Conservation (phyloP, 1,140 invertebrate species). For the Artemia franciscana region DNA sequence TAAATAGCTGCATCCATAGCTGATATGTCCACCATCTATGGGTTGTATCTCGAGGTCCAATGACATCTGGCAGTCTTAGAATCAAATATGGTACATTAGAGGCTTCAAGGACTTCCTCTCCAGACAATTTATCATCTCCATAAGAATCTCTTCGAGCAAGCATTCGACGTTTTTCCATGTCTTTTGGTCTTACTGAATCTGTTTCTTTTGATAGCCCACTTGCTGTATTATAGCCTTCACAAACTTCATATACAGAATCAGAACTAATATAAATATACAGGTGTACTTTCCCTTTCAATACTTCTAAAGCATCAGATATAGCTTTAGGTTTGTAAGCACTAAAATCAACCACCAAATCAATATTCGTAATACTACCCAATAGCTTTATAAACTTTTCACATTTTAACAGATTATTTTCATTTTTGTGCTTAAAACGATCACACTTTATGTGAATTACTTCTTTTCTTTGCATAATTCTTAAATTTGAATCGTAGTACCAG, state of each 20-base stretch:
- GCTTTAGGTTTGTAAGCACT: slow-evolving; percentile 22
- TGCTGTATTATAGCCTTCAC: slow-evolving; percentile 11
- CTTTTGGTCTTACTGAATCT: slow-evolving; percentile 20
- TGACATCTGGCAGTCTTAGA: slow-evolving; percentile 25
- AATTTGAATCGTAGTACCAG: slow-evolving; percentile 24
- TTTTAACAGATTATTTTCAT: slow-evolving; percentile 2
- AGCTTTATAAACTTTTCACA: slow-evolving; percentile 17
- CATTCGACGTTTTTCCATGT: slow-evolving; percentile 13
- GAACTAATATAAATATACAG: slow-evolving; percentile 26
- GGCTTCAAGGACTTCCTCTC: slow-evolving; percentile 21
- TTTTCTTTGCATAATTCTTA: slow-evolving; percentile 18
- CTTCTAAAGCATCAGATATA: slow-evolving; percentile 17
- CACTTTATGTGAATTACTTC: neutral
- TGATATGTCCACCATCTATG: slow-evolving; percentile 27
- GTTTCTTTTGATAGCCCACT: slow-evolving; percentile 12
- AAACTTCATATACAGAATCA: slow-evolving; percentile 28
- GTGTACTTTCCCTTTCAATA: slow-evolving; percentile 17
- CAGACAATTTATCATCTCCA: slow-evolving; percentile 22
- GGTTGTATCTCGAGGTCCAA: slow-evolving; percentile 25
- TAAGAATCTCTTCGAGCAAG: slow-evolving; percentile 20
- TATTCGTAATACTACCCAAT: slow-evolving; percentile 12
- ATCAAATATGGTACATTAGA: slow-evolving; percentile 18
- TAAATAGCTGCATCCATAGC: slow-evolving; percentile 22
- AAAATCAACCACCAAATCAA: slow-evolving; percentile 25
- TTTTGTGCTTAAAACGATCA: neutral